Conservation (phyloP, 2,888 invertebrate species). For the Macrophya annulata region DNA sequence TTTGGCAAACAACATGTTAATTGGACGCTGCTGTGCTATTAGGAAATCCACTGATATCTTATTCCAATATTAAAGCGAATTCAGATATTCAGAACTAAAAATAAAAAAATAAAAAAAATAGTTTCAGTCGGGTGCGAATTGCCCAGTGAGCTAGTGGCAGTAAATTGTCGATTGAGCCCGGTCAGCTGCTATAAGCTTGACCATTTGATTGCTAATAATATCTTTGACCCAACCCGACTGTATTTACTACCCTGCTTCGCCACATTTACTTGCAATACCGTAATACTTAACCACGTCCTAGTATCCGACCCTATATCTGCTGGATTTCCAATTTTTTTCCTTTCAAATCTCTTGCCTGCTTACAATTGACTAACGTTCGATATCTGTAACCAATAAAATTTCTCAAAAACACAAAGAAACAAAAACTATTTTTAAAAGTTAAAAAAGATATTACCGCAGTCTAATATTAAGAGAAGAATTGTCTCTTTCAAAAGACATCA, state of each 20-base stretch:
- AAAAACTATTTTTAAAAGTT: background rate
- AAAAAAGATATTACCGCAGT: background rate
- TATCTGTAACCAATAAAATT: background rate
- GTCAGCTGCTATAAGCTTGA: constrained; percentile 11
- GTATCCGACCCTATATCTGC: background rate
- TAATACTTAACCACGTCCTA: background rate
- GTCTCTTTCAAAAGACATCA: background rate
- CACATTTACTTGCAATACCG: constrained; percentile 1
- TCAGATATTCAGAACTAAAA: background rate
- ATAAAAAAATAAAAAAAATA: background rate
- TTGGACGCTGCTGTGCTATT: background rate
- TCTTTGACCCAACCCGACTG: background rate
- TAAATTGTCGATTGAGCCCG: constrained; percentile 27
- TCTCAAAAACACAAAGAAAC: background rate
- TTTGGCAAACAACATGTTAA: background rate
- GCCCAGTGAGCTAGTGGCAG: background rate
- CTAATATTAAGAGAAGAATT: background rate
- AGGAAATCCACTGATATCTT: background rate
- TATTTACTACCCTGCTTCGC: constrained; percentile 7
- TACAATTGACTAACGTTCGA: background rate
- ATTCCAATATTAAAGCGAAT: background rate
- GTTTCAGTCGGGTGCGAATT: background rate
- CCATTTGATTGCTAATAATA: constrained; percentile 27
- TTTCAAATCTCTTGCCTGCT: background rate
- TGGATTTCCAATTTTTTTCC: background rate